A percentile compares a stretch with the other conserved stretches of the same genome.
Evolutionary conservation across 2,888 invertebrate species (phyloP).

Genomic region (Cryptus armator): DNA sequence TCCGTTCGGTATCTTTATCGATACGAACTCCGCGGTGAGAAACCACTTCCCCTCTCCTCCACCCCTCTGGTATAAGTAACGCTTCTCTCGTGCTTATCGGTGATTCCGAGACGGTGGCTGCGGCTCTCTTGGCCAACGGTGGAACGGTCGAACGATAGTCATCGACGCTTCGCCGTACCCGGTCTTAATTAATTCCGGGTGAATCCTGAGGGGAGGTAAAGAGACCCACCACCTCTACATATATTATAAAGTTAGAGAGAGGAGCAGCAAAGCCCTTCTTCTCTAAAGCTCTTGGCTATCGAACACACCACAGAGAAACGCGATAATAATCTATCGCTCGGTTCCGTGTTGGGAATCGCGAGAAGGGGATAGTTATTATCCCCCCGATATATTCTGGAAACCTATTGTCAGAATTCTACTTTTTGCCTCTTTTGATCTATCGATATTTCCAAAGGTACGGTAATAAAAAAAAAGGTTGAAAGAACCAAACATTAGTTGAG

Average conservation of each 20-base stretch:
- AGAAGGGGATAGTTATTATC: constrained; percentile 10
- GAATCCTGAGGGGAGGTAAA: constrained; percentile 66
- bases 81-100: constrained; percentile 64
- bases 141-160: constrained; percentile 69
- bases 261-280: constrained; percentile 3
- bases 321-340: constrained; percentile 67
- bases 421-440: not conserved
- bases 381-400: not conserved
- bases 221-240: constrained; percentile 51
- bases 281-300: constrained; percentile 18
- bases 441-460: not conserved
- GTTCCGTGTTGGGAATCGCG: constrained; percentile 63
- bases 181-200: constrained; percentile 78
- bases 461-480: not conserved
- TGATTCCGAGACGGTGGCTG: constrained; percentile 42
- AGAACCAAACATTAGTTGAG: no score
- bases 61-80: constrained; percentile 56
- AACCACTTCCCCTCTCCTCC: constrained; percentile 17
- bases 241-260: constrained; percentile 2
- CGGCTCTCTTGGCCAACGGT: constrained; percentile 6
- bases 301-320: constrained; percentile 33
- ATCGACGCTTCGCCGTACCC: constrained; percentile 76
- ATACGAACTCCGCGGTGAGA: constrained; percentile 25
- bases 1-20: constrained; percentile 44
- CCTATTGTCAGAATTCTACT: not conserved